Conservation (phyloP, 2,888 invertebrate species). For the Aricia artaxerxes region DNA sequence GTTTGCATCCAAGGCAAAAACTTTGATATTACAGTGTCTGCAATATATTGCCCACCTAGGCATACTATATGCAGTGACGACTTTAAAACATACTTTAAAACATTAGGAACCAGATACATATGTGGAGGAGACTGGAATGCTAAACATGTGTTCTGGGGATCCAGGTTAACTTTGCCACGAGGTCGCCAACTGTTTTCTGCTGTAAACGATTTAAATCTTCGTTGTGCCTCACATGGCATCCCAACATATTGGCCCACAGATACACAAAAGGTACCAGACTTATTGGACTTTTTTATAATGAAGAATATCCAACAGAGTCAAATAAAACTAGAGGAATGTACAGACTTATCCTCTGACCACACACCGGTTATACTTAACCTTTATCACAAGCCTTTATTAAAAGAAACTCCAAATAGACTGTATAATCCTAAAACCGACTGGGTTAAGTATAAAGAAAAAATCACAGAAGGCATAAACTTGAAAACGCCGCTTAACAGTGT, state of each 20-base stretch:
- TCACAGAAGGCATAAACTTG: too few relatives aligned
- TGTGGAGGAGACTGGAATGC: too few relatives aligned
- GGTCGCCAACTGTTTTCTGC: slow-evolving; percentile 1
- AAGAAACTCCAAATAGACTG: too few relatives aligned
- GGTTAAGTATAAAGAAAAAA: too few relatives aligned
- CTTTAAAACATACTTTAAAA: neutral
- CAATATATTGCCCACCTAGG: neutral
- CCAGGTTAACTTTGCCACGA: neutral
- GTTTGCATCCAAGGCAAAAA: neutral
- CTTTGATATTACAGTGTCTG: slow-evolving; percentile 1
- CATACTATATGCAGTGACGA: neutral
- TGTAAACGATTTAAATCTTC: neutral
- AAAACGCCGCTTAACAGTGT: too few relatives aligned
- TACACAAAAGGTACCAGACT: slow-evolving; percentile 4
- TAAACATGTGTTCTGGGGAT: neutral
- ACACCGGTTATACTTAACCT: too few relatives aligned
- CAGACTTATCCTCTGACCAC: too few relatives aligned
- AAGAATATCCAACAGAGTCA: too few relatives aligned
- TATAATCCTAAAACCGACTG: too few relatives aligned
- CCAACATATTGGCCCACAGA: neutral
- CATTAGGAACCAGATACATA: neutral
- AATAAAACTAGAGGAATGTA: too few relatives aligned
- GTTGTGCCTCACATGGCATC: slow-evolving; percentile 4
- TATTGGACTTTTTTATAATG: too few relatives aligned
- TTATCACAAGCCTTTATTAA: too few relatives aligned